Base-by-base conservation (phyloP, 2,113 vertebrate species). In the Mormoops blainvillei region DNA sequence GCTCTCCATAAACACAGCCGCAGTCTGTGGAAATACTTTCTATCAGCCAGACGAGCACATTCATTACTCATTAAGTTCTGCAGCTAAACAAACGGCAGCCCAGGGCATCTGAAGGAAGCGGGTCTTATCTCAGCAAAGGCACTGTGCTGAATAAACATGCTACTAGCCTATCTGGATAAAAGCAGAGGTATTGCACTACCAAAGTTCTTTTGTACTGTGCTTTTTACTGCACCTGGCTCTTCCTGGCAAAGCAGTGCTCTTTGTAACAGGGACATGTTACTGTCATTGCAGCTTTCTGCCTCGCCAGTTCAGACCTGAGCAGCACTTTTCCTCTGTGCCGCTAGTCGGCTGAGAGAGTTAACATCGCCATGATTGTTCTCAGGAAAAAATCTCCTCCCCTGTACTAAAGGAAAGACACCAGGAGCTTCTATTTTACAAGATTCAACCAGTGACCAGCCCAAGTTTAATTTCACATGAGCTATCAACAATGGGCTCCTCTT, bases 21-120 rank as follows among this genome's bases (percentile, higher is more conserved):
- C 41, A 58, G 87, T 97, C 98, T 94, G 83, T 70, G 94, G 90
- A 95, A 97, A 96, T 31, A 87, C 92, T 98, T 94, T 56, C 28
- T 50, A 83, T 61, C 45, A 16, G 95, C 95, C 89, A 74, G 94
- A 80, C 48, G 10, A 85, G 90, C 91, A 97, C 94, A 82, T 84
- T 88, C 87, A 92, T 92, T 96, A 43, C 96, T 97, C 92, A 48
- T 93, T 82, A 92, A 92, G 94, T 97, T 97, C 76, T 90, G 95
- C 73, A 90, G 92, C 85, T 81, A 87, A 93, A 92, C 92, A 95
- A 92, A 83, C 3, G 87, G 68, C 88, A 88, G 83, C 36, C 45
- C 22, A 0, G 33, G 70, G 92, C 81, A 87, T 87, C 61, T 36
- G 38, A 63, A 95, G 94, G 92, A 89, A 89, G 88, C 61, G 15